Percentiles rank a stretch among this genome's conserved stretches.
Conservation (phyloP, 2,797 vertebrate genomes). For the Alexandromys oeconomus region DNA sequence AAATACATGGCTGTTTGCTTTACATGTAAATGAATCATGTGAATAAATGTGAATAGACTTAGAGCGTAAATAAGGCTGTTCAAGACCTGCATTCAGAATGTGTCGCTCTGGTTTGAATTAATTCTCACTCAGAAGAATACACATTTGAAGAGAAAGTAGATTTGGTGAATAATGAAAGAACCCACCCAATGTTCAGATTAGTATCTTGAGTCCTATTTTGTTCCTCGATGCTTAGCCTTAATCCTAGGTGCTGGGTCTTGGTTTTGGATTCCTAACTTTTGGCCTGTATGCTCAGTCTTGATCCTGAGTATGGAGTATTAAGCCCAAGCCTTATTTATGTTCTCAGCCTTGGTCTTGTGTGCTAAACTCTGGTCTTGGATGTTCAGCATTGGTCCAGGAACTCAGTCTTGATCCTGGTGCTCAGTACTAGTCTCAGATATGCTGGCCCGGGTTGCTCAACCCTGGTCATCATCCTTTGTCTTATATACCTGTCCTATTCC, state of each 20-base stretch:
- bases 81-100: not conserved
- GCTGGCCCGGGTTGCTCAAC: not conserved
- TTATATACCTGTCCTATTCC: not conserved
- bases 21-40: not conserved
- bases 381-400: not conserved
- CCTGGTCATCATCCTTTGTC: not conserved
- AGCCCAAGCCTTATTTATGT: not conserved
- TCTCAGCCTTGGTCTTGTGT: not conserved
- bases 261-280: not conserved
- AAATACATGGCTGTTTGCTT: not conserved
- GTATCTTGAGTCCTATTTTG: not conserved
- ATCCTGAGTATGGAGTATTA: not conserved
- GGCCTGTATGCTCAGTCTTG: not conserved
- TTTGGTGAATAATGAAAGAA: not conserved
- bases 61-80: not conserved
- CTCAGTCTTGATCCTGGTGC: not conserved
- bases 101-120: not conserved
- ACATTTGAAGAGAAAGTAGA: not conserved
- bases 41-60: not conserved
- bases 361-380: not conserved
- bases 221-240: not conserved
- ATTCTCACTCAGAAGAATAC: not conserved
- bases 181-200: not conserved
- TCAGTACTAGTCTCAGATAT: not conserved
- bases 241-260: not conserved